Base-by-base conservation (phyloP, 2,113 vertebrate genomes). In the Takifugu flavidus region DNA sequence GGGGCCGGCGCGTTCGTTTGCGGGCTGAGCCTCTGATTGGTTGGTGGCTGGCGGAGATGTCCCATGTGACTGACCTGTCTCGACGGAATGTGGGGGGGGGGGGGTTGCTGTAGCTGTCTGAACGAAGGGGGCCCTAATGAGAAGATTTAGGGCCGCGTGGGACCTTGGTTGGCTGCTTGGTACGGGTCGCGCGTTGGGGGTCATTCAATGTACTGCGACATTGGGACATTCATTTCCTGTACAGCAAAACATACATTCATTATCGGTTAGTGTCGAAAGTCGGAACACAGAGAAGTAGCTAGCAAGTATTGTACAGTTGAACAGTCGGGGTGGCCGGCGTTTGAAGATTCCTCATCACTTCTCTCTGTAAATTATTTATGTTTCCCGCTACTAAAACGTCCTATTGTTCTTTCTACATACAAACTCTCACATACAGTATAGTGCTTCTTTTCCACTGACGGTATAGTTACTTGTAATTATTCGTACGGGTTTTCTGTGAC, bases 241-340 rank as follows among this genome's bases (percentile, higher is more conserved):
- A 88, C 84, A 89, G 84, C 84, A 90, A 90, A 90, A 83, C 88
- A 89, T 90, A 91, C 90, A 91, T 91, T 91, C 90, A 90, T 83
- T 87, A 91, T 91, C 89, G 89, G 89, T 91, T 90, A 87, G 88
- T 82, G 82, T 89, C 59, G 46, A 72, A 78, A 86, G 72, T 62
- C 82, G 75, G 84, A 74, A 74, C 51, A 86, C 70, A 82, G 75
- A 84, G 65, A 84, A 72, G 70, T 84, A 87, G 85, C 85, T 72
- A 77, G 82, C 78, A 82, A 78, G 78, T 83, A 84, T 78, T 79
- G n/a, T 47, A 79, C 66, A 85, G 77, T 79, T 75, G 82, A 89
- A 86, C 83, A 88, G 86, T 89, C 85, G 63, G 67, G 76, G 69
- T 82, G 80, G 79, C 79, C 82, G 51, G 74, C 58, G 45, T 83